These are phyloP conservation scores for Hydrophis major DNA, from an alignment of 2,797 vertebrate genomes.

Conservation along the genomic window DNA sequence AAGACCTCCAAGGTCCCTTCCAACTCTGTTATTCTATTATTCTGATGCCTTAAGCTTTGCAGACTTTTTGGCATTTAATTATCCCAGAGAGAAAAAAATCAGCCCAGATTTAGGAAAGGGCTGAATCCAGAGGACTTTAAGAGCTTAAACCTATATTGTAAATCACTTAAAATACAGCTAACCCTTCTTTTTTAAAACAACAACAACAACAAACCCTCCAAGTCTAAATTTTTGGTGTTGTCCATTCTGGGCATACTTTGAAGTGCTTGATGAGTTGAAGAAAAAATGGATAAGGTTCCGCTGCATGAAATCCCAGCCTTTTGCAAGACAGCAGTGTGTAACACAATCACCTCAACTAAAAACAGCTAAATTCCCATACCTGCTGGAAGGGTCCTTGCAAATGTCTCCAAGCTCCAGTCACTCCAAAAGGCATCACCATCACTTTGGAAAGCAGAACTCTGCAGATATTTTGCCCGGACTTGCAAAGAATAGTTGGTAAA, in stretches of 20 bases:
- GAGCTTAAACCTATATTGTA: not conserved
- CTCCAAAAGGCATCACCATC: constrained; percentile 71
- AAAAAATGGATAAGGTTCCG: not conserved
- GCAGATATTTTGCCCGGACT: constrained; percentile 62
- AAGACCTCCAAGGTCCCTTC: too few species aligned
- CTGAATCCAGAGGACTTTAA: not conserved
- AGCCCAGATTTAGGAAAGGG: not conserved
- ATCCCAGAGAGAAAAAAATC: not conserved
- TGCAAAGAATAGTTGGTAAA: constrained; percentile 63
- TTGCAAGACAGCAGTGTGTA: not conserved
- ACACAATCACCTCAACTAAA: too few species aligned
- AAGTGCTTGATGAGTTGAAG: not conserved
- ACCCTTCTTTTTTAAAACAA: not conserved
- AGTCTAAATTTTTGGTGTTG: not conserved
- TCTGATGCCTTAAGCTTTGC: not conserved
- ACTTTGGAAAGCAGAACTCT: constrained; percentile 62
- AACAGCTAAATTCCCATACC: not conserved
- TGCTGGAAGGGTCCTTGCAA: constrained; percentile 3
- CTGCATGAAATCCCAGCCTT: not conserved
- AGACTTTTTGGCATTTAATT: not conserved
- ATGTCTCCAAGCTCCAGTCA: constrained; percentile 59
- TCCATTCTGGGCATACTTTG: not conserved
- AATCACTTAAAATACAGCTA: not conserved
- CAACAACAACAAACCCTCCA: not conserved
- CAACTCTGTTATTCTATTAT: not conserved